Base-by-base conservation (phyloP, 2,888 invertebrate genomes). In the Brassicogethes aeneus region DNA sequence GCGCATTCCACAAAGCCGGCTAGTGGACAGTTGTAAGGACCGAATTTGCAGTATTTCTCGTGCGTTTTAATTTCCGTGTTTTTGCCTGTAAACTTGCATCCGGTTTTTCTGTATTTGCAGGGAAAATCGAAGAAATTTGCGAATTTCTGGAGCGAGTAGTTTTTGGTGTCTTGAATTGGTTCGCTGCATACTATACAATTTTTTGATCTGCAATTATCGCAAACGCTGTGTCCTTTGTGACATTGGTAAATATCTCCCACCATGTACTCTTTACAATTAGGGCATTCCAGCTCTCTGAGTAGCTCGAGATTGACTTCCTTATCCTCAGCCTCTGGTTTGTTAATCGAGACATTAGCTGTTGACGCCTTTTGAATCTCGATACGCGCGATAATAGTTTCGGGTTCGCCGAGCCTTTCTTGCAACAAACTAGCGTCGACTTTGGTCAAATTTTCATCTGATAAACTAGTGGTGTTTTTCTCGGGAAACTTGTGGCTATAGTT, bases 261-360 rank as follows among this genome's bases (percentile, higher is more conserved):
- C 53, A 61, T 60, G 31, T 54, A 53, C n/a, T 56, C 53, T 15
- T 55, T 51, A 40, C 60, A 61, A 3, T 59, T 50, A 3, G 59
- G 60, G 41, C 60, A 61, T 46, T 59, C 59, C 2, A 60, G 23
- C 17, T 43, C 43, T 8, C 8, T 13, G 3, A 53, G 34, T 31
- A 54, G 34, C 2, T 48, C 47, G 17, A 41, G 37, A 40, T 53
- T 42, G 3, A 50, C 15, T 15, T 37, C 31, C 13, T 37, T 16
- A 2, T 30, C 35, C 15, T 48, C 40, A 10, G 40, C 16, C 7
- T 40, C 12, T 23, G 42, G 16, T 8, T 37, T 17, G 8, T 23
- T 34, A 10, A 5, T 13, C 3, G 13, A 32, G 3, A 5, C 3
- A 3, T 7, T 10, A 32, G 3, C 5, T 32, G 32, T 10, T 5